Base-by-base conservation (phyloP, 2,797 vertebrate genomes). In the Schizothorax lantsangensis region DNA sequence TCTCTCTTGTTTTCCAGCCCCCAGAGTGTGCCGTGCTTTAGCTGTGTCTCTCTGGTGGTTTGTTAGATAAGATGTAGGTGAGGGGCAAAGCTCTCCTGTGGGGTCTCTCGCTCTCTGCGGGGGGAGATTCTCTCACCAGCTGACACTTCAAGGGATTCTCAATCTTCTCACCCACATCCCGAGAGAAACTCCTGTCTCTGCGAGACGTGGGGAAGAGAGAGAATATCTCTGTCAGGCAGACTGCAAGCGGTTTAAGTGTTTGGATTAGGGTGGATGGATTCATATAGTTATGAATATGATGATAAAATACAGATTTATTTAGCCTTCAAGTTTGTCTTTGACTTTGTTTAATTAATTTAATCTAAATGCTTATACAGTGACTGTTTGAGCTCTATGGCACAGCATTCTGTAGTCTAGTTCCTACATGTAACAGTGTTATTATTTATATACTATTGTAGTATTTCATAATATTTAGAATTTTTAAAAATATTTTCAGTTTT, bases 51-150 rank as follows among this genome's bases (percentile, higher is more conserved):
- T 85, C 66, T 23, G 14, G 84, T 72, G 66, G 75, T 47, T 85
- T 85, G 75, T 79, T 79, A 85, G 84, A 79, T 79, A n/a, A 85
- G 75, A 85, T 85, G 75, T 45, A 79, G 84, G 75, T 85, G 40
- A 69, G 66, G 38, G 64, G 49, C 36, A 36, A 57, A 79, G 36
- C 74, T 79, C 84, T 71, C 66, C 26, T 59, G 40, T 72, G 75
- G 47, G 75, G 47, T 69, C 64, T 59, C 75, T 85, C 84, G 2
- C 47, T 72, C 45, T 71, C 75, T 79, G 47, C 12, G 19, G 66
- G 49, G 84, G 72, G 23, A 54, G 40, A 79, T 71, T 79, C n/a
- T 71, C 84, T 71, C 75, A 45, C 84, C 84, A 79, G 36, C 64
- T 85, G 84, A 85, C 64, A 59, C 84, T 85, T 79, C 66, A 79